These are phyloP conservation scores for Eriocheir sinensis DNA, from an alignment of 1,140 invertebrate species.

Conservation along the genomic window DNA sequence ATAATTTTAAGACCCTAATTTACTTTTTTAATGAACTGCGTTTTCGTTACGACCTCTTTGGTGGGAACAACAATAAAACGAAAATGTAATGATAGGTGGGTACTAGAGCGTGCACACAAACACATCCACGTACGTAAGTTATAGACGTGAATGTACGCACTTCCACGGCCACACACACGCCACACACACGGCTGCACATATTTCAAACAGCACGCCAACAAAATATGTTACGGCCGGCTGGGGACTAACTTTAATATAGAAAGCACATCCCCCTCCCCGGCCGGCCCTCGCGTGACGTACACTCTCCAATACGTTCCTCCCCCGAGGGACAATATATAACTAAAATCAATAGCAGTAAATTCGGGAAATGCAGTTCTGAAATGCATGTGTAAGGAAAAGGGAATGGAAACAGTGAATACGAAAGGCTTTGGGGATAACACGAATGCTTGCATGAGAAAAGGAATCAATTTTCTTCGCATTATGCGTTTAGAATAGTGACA, in stretches of 20 bases:
- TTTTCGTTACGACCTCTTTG: too few species aligned
- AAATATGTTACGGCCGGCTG: constrained; percentile 21
- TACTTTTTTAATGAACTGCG: too few species aligned
- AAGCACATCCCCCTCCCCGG: not conserved
- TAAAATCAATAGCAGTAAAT: constrained; percentile 26
- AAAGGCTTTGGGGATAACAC: not conserved
- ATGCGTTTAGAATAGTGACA: not conserved
- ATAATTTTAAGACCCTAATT: too few species aligned
- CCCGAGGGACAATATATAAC: constrained; percentile 1
- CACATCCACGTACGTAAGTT: not conserved
- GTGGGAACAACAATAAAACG: not conserved
- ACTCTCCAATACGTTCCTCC: constrained; percentile 12
- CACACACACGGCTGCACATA: not conserved
- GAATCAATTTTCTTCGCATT: not conserved
- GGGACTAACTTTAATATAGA: constrained; percentile 25
- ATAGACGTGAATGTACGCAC: too few species aligned
- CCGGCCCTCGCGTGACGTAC: not conserved
- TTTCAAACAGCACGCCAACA: constrained; percentile 12
- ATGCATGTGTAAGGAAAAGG: constrained; percentile 24
- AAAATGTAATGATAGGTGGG: not conserved
- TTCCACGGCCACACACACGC: too few species aligned
- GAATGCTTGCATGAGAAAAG: not conserved
- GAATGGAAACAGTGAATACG: not conserved
- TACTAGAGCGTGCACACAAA: not conserved
- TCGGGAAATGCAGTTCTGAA: constrained; percentile 24